Conservation (phyloP, 2,797 vertebrate genomes). For the Choloepus didactylus region DNA sequence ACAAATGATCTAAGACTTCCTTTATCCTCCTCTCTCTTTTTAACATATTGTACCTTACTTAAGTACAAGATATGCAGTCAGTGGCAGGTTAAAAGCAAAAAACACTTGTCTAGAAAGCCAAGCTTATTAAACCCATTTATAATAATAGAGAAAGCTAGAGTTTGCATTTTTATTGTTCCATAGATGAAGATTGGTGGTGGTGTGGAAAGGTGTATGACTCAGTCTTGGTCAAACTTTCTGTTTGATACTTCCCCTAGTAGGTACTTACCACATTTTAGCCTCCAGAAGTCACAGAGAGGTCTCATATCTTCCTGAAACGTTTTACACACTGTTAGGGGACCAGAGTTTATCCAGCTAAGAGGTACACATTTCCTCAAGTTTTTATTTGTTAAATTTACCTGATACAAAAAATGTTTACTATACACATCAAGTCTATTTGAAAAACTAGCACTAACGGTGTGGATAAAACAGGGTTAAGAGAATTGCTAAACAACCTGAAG, state of each 20-base stretch:
- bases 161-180: neutral
- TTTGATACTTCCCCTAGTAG: neutral
- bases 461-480: neutral
- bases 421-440: neutral
- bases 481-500: neutral
- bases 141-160: neutral
- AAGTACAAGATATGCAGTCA: neutral
- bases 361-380: neutral
- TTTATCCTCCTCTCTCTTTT: slow-evolving; percentile 45
- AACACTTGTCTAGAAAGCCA: neutral
- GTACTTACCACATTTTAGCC: neutral
- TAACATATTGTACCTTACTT: neutral
- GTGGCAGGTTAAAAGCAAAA: slow-evolving; percentile 48
- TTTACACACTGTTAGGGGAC: neutral
- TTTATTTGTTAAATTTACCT: slow-evolving; percentile 1
- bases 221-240: neutral
- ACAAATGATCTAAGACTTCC: neutral
- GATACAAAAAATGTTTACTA: neutral
- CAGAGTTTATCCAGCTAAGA: neutral
- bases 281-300: neutral
- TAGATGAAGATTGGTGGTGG: neutral
- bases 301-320: neutral
- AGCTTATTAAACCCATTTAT: neutral
- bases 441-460: neutral
- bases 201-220: neutral